These are phyloP conservation scores for Callocephalon fimbriatum DNA, from an alignment of 2,113 vertebrate genomes.

Conservation along the genomic window DNA sequence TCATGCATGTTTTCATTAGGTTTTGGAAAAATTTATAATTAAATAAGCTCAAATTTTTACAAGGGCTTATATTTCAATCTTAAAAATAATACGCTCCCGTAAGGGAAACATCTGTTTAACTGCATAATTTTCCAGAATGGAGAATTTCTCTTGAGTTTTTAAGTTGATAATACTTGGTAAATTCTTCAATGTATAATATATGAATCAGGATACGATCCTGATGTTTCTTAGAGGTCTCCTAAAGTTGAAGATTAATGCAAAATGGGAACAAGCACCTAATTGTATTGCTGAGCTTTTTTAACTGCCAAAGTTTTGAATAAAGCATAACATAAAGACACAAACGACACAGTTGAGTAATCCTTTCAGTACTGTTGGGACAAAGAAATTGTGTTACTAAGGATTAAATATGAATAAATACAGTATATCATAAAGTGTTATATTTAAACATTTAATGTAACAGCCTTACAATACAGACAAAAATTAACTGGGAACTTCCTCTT, in stretches of 20 bases:
- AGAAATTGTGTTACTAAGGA: not conserved
- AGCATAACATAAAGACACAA: not conserved
- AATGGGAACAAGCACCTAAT: not conserved
- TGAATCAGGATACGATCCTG: not conserved
- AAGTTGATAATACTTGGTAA: not conserved
- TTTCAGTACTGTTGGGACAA: not conserved
- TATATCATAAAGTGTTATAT: not conserved
- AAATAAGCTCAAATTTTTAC: not conserved
- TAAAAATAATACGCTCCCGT: slow-evolving; percentile 1
- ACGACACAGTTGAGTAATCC: not conserved
- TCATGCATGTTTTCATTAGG: not conserved
- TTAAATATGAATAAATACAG: not conserved
- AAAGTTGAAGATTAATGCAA: not conserved
- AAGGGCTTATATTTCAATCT: not conserved
- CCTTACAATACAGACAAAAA: not conserved
- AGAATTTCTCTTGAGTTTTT: not conserved
- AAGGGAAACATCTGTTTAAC: not conserved
- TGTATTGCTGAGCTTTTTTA: not conserved
- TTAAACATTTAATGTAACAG: not conserved
- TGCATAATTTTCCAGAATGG: not conserved
- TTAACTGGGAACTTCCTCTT: not conserved
- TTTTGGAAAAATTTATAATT: not conserved
- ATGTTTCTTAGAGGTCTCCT: not conserved
- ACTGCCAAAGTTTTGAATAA: not conserved
- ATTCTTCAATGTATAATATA: not conserved